Evolutionary conservation across 2,113 vertebrate species (phyloP).

Genomic region (Centropristis striata): DNA sequence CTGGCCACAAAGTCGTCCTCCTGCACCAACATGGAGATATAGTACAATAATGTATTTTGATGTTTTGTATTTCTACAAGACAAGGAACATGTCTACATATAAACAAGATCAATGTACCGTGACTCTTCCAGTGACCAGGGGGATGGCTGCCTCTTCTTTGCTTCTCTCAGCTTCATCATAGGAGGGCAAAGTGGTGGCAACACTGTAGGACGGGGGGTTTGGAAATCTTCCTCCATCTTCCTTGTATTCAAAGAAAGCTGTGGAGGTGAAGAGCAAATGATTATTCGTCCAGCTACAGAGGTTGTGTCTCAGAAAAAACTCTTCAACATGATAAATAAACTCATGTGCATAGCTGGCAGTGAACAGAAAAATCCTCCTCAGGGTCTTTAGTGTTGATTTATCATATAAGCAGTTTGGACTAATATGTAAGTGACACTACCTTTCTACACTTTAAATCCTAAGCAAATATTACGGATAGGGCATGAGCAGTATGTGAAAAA

Average conservation of each 20-base stretch:
- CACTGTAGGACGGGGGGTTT: constrained; percentile 96
- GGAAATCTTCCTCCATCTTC: constrained; percentile 93
- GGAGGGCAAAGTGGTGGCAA: constrained; percentile 95
- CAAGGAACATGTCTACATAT: neutral
- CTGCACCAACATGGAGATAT: constrained; percentile 74
- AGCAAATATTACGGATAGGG: neutral
- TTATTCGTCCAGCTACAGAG: neutral
- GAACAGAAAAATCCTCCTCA: neutral
- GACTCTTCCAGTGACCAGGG: constrained; percentile 93
- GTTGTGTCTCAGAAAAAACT: neutral
- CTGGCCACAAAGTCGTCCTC: constrained; percentile 97
- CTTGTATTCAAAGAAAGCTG: constrained; percentile 98
- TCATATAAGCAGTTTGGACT: neutral
- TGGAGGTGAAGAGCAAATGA: neutral
- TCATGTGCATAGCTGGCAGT: neutral
- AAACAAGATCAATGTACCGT: constrained; percentile 59
- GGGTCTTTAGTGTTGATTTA: neutral
- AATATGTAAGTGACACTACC: too few species aligned
- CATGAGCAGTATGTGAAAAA: too few species aligned
- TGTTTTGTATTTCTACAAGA: neutral
- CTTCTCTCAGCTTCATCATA: constrained; percentile 97
- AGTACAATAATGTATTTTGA: neutral
- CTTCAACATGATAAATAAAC: neutral
- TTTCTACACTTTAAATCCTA: neutral
- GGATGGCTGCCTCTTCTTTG: constrained; percentile 93